Conservation (phyloP, 2,888 invertebrate genomes). For the Ophion obscuratus region DNA sequence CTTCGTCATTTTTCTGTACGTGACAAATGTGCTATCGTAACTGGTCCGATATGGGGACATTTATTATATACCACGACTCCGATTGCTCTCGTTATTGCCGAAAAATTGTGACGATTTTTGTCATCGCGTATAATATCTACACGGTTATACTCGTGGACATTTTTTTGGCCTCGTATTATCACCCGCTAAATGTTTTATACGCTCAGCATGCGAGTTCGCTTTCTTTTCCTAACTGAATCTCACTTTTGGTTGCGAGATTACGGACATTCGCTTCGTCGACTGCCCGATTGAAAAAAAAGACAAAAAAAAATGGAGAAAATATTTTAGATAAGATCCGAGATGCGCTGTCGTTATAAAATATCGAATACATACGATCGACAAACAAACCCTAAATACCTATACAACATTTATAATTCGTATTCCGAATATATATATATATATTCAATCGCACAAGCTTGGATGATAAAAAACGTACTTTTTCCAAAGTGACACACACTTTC, state of each 20-base stretch:
- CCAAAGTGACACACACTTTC: slow-evolving; percentile 56
- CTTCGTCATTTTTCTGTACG: not conserved
- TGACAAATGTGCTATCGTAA: not conserved
- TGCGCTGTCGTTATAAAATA: slow-evolving; percentile 54
- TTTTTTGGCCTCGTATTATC: not conserved
- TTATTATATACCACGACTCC: slow-evolving; percentile 19
- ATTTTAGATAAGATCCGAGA: slow-evolving; percentile 54
- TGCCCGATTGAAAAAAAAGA: not conserved
- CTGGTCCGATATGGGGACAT: not conserved
- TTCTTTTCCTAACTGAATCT: not conserved
- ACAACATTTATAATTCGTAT: slow-evolving; percentile 66
- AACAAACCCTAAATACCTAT: slow-evolving; percentile 61
- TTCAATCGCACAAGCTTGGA: slow-evolving; percentile 62
- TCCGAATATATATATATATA: slow-evolving; percentile 42
- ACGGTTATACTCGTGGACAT: not conserved
- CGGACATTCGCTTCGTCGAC: not conserved
- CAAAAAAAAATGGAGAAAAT: slow-evolving; percentile 3
- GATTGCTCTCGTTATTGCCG: slow-evolving; percentile 35
- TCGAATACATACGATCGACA: slow-evolving; percentile 46
- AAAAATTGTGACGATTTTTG: not conserved
- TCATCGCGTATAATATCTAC: not conserved
- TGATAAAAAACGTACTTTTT: slow-evolving; percentile 67
- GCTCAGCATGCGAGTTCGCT: not conserved
- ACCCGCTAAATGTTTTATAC: not conserved
- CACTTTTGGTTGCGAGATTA: not conserved